Base-by-base conservation (phyloP, 2,113 vertebrate species). In the Tachysurus fulvidraco region DNA sequence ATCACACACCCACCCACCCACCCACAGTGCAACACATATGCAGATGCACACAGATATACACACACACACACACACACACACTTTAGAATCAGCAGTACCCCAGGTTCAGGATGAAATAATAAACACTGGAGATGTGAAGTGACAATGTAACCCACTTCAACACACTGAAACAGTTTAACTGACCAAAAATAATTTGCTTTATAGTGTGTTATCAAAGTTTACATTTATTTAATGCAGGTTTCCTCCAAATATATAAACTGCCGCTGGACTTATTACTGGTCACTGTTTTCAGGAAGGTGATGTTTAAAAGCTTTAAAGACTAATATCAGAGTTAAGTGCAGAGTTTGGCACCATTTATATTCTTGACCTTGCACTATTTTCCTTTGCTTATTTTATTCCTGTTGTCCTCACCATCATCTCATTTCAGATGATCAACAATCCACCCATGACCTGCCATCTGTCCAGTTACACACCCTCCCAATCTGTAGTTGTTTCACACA, bases 361-460 rank as follows among this genome's bases (percentile, higher is more conserved):
- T 85, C 83, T 30, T 79, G 28, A 79, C 87, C 84, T 88, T 91
- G 86, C 13, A 79, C n/a, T 80, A 90, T 78, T 85, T 50, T 44
- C 30, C 55, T 62, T 87, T 89, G 30, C 85, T 88, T 54, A 41
- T 16, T 81, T 77, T 10, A 80, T 83, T 86, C 79, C 78, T 19
- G 21, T 78, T 52, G 60, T n/a, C 80, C 83, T 85, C 74, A 86
- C 73, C 71, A 60, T 62, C 23, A 46, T 16, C 57, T 88, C 87
- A 81, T 86, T 88, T 83, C 25, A 64, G n/a, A 36, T 60, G 74
- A 80, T 69, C 55, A 54, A 79, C 41, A 62, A 73, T 57, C 30
- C 82, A 23, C 77, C 55, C 65, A 71, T 46, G 78, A 71, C 73
- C 73, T 59, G 54, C 79, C 16, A 46, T 76, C 86, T 86, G 65